Percentiles rank a stretch among this genome's conserved stretches.
These are phyloP conservation scores for Zaprionus ornatus DNA, from an alignment of 1,140 invertebrate species.

Conservation along the genomic window DNA sequence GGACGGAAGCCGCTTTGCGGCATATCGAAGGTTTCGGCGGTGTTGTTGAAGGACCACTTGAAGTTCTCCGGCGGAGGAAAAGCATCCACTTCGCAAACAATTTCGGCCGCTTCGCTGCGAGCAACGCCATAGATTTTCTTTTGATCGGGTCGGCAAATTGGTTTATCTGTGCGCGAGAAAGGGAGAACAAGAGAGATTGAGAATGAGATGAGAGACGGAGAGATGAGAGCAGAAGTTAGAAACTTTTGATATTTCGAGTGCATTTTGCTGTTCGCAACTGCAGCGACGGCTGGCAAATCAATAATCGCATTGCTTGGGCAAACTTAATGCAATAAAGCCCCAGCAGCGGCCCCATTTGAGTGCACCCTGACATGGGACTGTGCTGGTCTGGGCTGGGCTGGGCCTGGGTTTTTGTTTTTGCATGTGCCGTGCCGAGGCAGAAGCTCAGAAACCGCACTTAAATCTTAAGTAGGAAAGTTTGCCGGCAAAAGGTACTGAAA, in stretches of 20 bases:
- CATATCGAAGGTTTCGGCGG: conserved; percentile 91
- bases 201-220: conserved; percentile 12
- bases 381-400: not conserved
- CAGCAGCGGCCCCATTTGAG: conserved; percentile 25
- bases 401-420: conserved; percentile 39
- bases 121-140: conserved; percentile 93
- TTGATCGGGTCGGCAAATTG: conserved; percentile 91
- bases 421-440: conserved; percentile 14
- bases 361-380: not conserved
- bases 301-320: conserved; percentile 66
- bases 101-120: conserved; percentile 90
- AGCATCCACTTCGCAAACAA: conserved; percentile 93
- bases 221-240: conserved; percentile 26
- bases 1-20: conserved; percentile 85
- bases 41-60: conserved; percentile 95
- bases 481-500: conserved; percentile 27
- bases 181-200: conserved; percentile 5
- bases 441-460: conserved; percentile 45
- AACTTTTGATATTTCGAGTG: conserved; percentile 67
- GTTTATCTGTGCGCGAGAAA: conserved; percentile 88
- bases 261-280: conserved; percentile 66
- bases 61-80: conserved; percentile 93
- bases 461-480: conserved; percentile 71
- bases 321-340: conserved; percentile 52
- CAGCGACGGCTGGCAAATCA: conserved; percentile 49